Conservation (phyloP, 2,888 invertebrate genomes). For the Drosophila kuntzei region DNA sequence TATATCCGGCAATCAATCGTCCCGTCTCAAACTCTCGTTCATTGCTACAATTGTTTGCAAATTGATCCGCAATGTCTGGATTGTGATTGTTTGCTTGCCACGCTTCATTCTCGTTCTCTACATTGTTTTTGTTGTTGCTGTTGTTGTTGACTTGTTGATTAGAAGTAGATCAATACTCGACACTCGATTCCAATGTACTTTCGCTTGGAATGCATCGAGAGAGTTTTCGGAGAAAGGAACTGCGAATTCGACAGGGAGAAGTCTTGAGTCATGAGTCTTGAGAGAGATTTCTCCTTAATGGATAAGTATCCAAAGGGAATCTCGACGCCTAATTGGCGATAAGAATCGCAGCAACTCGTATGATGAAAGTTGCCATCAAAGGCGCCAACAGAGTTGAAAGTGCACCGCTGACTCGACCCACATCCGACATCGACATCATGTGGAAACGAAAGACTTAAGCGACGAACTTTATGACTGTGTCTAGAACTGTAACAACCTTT, state of each 20-base stretch:
- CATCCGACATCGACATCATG: slow-evolving; percentile 16
- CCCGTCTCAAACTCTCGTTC: slow-evolving; percentile 64
- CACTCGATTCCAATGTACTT: slow-evolving; percentile 49
- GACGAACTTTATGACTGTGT: slow-evolving; percentile 46
- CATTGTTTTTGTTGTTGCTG: slow-evolving; percentile 19
- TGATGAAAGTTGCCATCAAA: slow-evolving; percentile 38
- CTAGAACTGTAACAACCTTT: slow-evolving; percentile 53
- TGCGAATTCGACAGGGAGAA: slow-evolving; percentile 19
- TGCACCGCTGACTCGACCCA: slow-evolving; percentile 53
- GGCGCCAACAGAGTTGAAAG: slow-evolving; percentile 51
- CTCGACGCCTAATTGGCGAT: slow-evolving; percentile 64
- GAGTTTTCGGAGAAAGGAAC: slow-evolving; percentile 63
- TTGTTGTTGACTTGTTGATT: slow-evolving; percentile 1
- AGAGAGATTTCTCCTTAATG: slow-evolving; percentile 42
- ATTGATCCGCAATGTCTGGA: slow-evolving; percentile 51
- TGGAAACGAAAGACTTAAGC: slow-evolving; percentile 23
- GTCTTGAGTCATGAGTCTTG: slow-evolving; percentile 9
- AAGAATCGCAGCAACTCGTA: slow-evolving; percentile 51
- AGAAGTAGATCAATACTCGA: slow-evolving; percentile 5
- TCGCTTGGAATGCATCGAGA: slow-evolving; percentile 57
- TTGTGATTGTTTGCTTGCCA: slow-evolving; percentile 43
- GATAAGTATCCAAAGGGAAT: slow-evolving; percentile 35
- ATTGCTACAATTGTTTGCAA: slow-evolving; percentile 65
- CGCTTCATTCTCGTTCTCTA: slow-evolving; percentile 32
- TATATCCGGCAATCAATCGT: slow-evolving; percentile 79